phyloP scores from a whole-genome alignment of 2,113 vertebrate genomes.

The Corythoichthys intestinalis region DNA sequence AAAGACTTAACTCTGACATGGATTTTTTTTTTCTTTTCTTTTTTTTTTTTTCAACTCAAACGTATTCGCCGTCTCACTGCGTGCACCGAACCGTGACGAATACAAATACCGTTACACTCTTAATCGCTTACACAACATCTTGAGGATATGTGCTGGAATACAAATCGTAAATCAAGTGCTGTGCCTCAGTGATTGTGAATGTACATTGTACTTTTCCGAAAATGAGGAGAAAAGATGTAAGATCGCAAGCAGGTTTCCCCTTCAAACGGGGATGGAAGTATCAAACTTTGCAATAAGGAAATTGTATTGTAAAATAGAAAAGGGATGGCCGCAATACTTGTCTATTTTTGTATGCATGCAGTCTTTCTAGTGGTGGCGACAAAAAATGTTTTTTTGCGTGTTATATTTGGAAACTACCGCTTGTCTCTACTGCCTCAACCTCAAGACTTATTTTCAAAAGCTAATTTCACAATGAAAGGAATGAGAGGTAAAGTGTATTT shows the following conservation, averaged over 20 bases:
- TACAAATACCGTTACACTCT: too few relatives aligned
- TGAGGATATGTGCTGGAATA: slow-evolving; percentile 47
- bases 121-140: slow-evolving; percentile 40
- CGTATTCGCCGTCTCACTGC: too few relatives aligned
- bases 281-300: slow-evolving; percentile 70
- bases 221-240: slow-evolving; percentile 22
- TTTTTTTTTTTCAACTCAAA: too few relatives aligned
- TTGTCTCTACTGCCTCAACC: slow-evolving; percentile 26
- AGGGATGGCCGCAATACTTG: slow-evolving; percentile 62
- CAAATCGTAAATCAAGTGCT: slow-evolving; percentile 64
- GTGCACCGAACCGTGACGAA: too few relatives aligned
- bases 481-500: slow-evolving; percentile 56
- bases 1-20: too few relatives aligned
- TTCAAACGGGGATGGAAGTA: slow-evolving; percentile 38
- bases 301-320: slow-evolving; percentile 58
- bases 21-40: too few relatives aligned
- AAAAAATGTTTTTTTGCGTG: slow-evolving; percentile 63
- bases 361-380: slow-evolving; percentile 71
- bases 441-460: slow-evolving; percentile 4
- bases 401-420: slow-evolving; percentile 46
- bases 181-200: slow-evolving; percentile 73
- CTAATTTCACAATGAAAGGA: slow-evolving; percentile 29
- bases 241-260: slow-evolving; percentile 35
- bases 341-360: slow-evolving; percentile 83
- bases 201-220: slow-evolving; percentile 60